Percentiles rank a stretch among this genome's conserved stretches.
These are phyloP conservation scores for Agrotis segetum DNA, from an alignment of 2,888 invertebrate species.

Conservation along the genomic window DNA sequence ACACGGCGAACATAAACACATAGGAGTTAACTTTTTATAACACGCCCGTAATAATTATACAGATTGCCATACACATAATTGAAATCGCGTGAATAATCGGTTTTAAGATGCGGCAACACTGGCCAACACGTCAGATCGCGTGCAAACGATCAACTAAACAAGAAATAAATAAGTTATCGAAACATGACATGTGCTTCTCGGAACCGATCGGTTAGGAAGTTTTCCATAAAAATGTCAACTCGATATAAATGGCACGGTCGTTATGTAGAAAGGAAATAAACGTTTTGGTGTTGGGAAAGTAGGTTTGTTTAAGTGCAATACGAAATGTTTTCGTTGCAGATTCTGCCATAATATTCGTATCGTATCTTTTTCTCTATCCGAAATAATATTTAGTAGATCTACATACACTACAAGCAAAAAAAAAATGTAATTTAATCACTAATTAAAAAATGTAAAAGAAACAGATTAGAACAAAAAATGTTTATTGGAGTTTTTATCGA, in stretches of 20 bases:
- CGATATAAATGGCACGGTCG: conserved; percentile 51
- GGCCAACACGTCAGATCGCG: conserved; percentile 83
- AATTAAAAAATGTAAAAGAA: conserved; percentile 48
- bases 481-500: conserved; percentile 55
- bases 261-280: conserved; percentile 48
- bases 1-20: conserved; percentile 51
- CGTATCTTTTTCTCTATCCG: not conserved
- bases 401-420: not conserved
- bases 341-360: not conserved
- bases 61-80: conserved; percentile 80
- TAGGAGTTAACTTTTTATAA: conserved; percentile 68
- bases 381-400: no score
- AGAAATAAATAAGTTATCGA: conserved; percentile 72
- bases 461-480: conserved; percentile 55
- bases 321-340: not conserved
- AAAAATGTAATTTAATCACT: conserved; percentile 12
- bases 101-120: conserved; percentile 73
- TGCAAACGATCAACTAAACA: conserved; percentile 68
- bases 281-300: conserved; percentile 9
- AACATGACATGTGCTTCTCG: conserved; percentile 75
- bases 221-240: conserved; percentile 60
- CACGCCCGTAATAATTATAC: conserved; percentile 76
- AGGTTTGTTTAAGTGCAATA: conserved; percentile 3
- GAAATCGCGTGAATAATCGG: conserved; percentile 82
- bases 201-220: conserved; percentile 64